phyloP scores from a whole-genome alignment of 1,140 invertebrate genomes.

The Formica selysi region DNA sequence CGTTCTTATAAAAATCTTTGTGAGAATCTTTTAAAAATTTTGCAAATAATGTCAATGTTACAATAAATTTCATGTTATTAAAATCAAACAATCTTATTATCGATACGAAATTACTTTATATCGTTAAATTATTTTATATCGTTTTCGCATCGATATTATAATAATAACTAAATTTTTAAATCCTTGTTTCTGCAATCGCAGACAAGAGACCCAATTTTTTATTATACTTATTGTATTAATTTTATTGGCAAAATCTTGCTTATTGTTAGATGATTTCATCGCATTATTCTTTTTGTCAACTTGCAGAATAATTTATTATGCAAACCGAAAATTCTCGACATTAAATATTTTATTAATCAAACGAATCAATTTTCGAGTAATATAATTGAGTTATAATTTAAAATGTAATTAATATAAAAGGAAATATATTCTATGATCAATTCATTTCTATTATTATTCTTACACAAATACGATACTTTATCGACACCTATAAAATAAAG shows the following conservation, averaged over 20 bases:
- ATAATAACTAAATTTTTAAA: too few species aligned
- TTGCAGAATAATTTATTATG: neutral
- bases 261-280: neutral
- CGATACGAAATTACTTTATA: neutral
- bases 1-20: neutral
- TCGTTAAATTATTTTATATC: too few species aligned
- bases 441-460: neutral
- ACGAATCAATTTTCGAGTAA: neutral
- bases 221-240: neutral
- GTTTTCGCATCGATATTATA: too few species aligned
- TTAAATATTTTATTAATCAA: constrained; percentile 2
- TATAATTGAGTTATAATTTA: too few species aligned
- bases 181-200: too few species aligned
- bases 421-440: neutral
- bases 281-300: neutral
- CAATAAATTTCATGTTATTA: constrained; percentile 8
- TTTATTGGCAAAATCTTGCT: neutral
- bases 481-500: neutral
- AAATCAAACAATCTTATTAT: constrained; percentile 7
- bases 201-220: too few species aligned
- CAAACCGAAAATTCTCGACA: neutral
- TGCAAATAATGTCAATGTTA: neutral
- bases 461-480: neutral
- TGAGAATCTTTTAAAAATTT: neutral
- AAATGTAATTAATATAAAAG: too few species aligned